These are phyloP conservation scores for Ctenicera cuprea DNA, from an alignment of 2,888 invertebrate species.

Conservation along the genomic window DNA sequence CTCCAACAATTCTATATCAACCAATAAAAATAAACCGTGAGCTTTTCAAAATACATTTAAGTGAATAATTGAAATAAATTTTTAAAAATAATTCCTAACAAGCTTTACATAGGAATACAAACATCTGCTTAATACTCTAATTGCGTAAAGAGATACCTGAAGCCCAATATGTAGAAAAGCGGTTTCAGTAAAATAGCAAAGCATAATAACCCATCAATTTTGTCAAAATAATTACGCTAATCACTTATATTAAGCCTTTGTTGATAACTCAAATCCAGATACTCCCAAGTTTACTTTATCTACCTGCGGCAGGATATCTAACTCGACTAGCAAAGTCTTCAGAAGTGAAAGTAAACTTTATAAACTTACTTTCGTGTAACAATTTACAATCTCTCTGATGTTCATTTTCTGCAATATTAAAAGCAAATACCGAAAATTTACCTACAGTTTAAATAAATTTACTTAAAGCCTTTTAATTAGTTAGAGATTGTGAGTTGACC, in stretches of 20 bases:
- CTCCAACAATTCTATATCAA: no score
- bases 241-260: neutral
- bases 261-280: neutral
- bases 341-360: conserved; percentile 19
- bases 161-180: no score
- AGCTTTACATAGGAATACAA: no score
- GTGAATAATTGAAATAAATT: no score
- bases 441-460: neutral
- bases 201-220: neutral
- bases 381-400: neutral
- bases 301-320: conserved; percentile 3
- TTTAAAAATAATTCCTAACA: no score
- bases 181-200: no score
- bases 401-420: neutral
- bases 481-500: neutral
- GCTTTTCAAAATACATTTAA: no score
- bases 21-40: no score
- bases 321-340: conserved; percentile 6
- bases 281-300: conserved; percentile 16
- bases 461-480: neutral
- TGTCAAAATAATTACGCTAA: neutral
- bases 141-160: no score
- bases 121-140: no score
- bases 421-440: neutral
- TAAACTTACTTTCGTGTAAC: neutral